Base-by-base conservation (phyloP, 2,888 invertebrate genomes). In the Buathra laborator region DNA sequence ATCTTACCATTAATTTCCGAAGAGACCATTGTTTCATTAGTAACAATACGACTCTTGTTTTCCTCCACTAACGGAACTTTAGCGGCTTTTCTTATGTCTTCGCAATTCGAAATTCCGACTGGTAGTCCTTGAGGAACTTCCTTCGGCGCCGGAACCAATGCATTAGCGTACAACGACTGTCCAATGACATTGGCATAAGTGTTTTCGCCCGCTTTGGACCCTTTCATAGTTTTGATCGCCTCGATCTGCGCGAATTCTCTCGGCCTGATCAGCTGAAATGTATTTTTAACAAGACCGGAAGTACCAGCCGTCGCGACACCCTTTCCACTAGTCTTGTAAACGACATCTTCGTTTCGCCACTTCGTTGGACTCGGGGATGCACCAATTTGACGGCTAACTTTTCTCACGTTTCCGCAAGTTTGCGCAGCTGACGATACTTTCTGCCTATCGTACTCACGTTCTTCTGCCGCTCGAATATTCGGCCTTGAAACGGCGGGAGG, bases 361-460 rank as follows among this genome's bases (percentile, higher is more conserved):
- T 86, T 84, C 10, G 78, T 37, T 43, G 75, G 59, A 14, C 29
- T 84, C 19, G 48, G 62, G 10, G 87, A 85, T 0, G 72, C 72
- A 19, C 84, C 79, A 4, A 88, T 85, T 29, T 85, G 86, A 81
- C 56, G 19, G 71, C 90, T 92, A 59, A 94, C 87, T 90, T 94
- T 94, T 56, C 94, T 94, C 3, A 95, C 88, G 67, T 95, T 94
- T 1, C 94, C 94, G 88, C 94, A 95, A 0, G 96, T 96, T 92
- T 96, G 96, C n/a, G 94, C 95, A 1, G 95, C 94, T 0, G 95
- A 95, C 10, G 95, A 95, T 1, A 96, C 95, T 93, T 96, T 96
- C 51, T 89, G 90, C 82, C 89, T 81, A 19, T 91, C 90, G 80
- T 89, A 87, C 12, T 88, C 88, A 32, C 71, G 86, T n/a, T 83